A percentile compares a stretch with the other conserved stretches of the same genome.
phyloP scores from a whole-genome alignment of 2,797 vertebrate genomes.

The Bovichtus diacanthus region DNA sequence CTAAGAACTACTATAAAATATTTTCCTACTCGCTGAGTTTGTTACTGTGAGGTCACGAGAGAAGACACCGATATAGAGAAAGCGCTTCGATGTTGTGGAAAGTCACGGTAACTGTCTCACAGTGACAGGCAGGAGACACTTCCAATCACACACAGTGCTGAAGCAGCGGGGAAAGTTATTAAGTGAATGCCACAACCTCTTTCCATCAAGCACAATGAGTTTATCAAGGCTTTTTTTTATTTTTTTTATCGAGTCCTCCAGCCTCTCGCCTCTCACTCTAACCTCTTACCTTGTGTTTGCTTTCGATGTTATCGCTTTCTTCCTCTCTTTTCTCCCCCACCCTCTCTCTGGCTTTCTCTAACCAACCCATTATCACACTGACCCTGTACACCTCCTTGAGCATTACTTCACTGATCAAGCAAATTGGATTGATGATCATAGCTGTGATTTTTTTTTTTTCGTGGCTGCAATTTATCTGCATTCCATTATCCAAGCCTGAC shows the following conservation, averaged over 20 bases:
- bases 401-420: constrained; percentile 43
- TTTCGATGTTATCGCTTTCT: background rate
- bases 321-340: background rate
- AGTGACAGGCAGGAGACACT: constrained; percentile 71
- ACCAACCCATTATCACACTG: constrained; percentile 60
- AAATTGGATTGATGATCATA: constrained; percentile 64
- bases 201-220: constrained; percentile 78
- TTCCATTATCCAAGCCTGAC: constrained; percentile 21
- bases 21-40: constrained; percentile 22
- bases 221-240: constrained; percentile 59
- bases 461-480: constrained; percentile 58
- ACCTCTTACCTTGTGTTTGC: constrained; percentile 22
- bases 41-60: constrained; percentile 26
- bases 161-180: constrained; percentile 72
- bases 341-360: background rate
- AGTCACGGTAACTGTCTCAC: constrained; percentile 49
- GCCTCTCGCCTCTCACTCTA: constrained; percentile 19
- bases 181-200: constrained; percentile 76
- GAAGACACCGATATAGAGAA: background rate
- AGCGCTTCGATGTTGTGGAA: constrained; percentile 41
- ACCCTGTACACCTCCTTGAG: constrained; percentile 44
- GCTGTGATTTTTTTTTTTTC: constrained; percentile 61
- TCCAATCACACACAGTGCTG: constrained; percentile 63
- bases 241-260: constrained; percentile 30
- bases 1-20: constrained; percentile 17